Percentiles rank a stretch among this genome's conserved stretches.
Conservation (phyloP, 1,140 invertebrate species). For the silkworm (Bombyx mori) region DNA sequence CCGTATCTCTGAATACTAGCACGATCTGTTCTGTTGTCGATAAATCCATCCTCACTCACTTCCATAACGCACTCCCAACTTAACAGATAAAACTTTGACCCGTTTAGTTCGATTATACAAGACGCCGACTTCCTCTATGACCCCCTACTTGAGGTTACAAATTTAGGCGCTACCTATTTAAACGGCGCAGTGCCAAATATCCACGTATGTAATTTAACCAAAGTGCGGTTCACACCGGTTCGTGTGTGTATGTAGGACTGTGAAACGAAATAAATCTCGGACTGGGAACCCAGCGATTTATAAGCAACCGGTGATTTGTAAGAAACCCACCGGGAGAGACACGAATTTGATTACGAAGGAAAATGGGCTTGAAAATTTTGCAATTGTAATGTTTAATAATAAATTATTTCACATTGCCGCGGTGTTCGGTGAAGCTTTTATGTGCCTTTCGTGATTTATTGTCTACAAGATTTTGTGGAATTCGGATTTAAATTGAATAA, state of each 20-base stretch:
- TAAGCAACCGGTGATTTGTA: slow-evolving; percentile 55
- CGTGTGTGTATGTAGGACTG: slow-evolving; percentile 2
- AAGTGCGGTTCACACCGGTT: slow-evolving; percentile 18
- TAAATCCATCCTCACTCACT: slow-evolving; percentile 36
- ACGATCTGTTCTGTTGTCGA: slow-evolving; percentile 30
- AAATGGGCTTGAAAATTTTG: slow-evolving; percentile 24
- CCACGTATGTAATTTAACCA: slow-evolving; percentile 32
- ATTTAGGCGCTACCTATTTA: slow-evolving; percentile 49
- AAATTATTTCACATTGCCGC: slow-evolving; percentile 3
- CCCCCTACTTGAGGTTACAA: slow-evolving; percentile 50
- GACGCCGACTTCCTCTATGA: slow-evolving; percentile 45
- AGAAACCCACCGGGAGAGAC: slow-evolving; percentile 36
- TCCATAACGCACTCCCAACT: slow-evolving; percentile 35
- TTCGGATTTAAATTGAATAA: too few relatives aligned
- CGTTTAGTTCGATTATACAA: slow-evolving; percentile 43
- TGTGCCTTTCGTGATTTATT: too few relatives aligned
- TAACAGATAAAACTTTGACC: slow-evolving; percentile 52
- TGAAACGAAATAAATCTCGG: slow-evolving; percentile 44
- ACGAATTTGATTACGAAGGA: slow-evolving; percentile 26
- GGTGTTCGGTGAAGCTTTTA: not conserved
- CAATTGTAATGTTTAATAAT: slow-evolving; percentile 19
- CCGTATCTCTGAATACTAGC: slow-evolving; percentile 11
- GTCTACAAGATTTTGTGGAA: too few relatives aligned
- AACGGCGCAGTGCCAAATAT: slow-evolving; percentile 42
- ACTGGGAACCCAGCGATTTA: slow-evolving; percentile 40